A percentile compares a stretch with the other conserved stretches of the same genome.
phyloP scores from a whole-genome alignment of 2,113 vertebrate species.

The Rhea americana region DNA sequence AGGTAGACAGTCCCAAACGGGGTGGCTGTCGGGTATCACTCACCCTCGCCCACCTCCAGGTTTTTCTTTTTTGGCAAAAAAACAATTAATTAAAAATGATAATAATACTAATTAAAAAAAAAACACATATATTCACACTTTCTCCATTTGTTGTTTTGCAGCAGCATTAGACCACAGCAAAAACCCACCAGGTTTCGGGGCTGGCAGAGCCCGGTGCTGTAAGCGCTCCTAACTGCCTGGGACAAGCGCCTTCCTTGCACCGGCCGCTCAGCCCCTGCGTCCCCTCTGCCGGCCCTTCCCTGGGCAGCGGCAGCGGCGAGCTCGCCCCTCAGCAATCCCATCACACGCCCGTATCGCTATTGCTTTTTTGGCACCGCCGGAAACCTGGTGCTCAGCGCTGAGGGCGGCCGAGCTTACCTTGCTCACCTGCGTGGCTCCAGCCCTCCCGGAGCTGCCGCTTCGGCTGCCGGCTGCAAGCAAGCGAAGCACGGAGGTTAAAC shows the following conservation, averaged over 20 bases:
- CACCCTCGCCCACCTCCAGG: not conserved
- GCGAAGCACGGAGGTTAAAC: not conserved
- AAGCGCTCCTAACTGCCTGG: not conserved
- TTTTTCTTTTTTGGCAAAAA: not conserved
- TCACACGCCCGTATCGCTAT: not conserved
- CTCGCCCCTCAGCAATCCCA: not conserved
- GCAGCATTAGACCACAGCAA: rapidly evolving
- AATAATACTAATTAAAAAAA: not conserved
- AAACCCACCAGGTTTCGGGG: not conserved
- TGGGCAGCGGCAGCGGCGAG: rapidly evolving
- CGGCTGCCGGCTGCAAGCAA: not conserved
- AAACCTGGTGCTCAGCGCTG: too few relatives aligned
- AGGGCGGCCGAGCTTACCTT: not conserved
- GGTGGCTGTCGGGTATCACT: not conserved
- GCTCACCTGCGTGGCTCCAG: not conserved
- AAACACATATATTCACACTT: rapidly evolving
- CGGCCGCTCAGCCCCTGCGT: not conserved
- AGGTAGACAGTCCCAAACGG: not conserved
- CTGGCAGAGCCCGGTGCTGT: rapidly evolving
- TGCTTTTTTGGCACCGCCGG: not conserved
- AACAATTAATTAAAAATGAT: not conserved
- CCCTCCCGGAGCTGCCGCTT: not conserved
- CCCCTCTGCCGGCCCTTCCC: not conserved
- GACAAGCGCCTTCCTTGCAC: not conserved
- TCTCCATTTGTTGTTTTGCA: rapidly evolving